Percentiles rank a stretch among this genome's conserved stretches.
phyloP scores from a whole-genome alignment of 2,888 invertebrate species.

The Sisyra nigra region DNA sequence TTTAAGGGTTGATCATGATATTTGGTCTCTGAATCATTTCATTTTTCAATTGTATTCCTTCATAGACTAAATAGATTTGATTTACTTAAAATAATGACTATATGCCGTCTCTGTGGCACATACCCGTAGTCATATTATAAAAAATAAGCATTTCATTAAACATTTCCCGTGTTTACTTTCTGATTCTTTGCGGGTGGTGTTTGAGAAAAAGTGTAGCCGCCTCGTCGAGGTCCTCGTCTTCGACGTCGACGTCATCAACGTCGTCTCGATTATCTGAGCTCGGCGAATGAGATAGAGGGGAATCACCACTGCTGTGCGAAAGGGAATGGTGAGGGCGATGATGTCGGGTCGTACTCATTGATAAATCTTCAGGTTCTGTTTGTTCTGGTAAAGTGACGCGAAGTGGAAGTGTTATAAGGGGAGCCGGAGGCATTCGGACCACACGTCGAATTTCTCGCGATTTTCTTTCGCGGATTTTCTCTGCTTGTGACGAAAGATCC shows the following conservation, averaged over 20 bases:
- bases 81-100: constrained; percentile 8
- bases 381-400: constrained; percentile 50
- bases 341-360: constrained; percentile 42
- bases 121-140: constrained; percentile 8
- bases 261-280: constrained; percentile 24
- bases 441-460: constrained; percentile 34
- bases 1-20: neutral
- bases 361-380: constrained; percentile 83
- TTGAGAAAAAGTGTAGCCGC: constrained; percentile 34
- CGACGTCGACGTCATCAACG: constrained; percentile 31
- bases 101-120: constrained; percentile 6
- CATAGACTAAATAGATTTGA: neutral
- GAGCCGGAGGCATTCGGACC: constrained; percentile 26
- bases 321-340: constrained; percentile 23
- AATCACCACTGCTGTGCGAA: constrained; percentile 29
- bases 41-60: too few relatives aligned
- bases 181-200: constrained; percentile 16
- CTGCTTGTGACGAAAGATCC: constrained; percentile 14
- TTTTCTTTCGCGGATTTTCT: constrained; percentile 26
- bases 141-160: constrained; percentile 1
- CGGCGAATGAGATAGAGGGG: constrained; percentile 28
- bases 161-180: constrained; percentile 1
- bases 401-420: constrained; percentile 22
- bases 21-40: constrained; percentile 2
- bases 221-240: constrained; percentile 36